A percentile compares a stretch with the other conserved stretches of the same genome.
Evolutionary conservation across 2,113 vertebrate species (phyloP).

Genomic region (Nyctibius bracteatus): DNA sequence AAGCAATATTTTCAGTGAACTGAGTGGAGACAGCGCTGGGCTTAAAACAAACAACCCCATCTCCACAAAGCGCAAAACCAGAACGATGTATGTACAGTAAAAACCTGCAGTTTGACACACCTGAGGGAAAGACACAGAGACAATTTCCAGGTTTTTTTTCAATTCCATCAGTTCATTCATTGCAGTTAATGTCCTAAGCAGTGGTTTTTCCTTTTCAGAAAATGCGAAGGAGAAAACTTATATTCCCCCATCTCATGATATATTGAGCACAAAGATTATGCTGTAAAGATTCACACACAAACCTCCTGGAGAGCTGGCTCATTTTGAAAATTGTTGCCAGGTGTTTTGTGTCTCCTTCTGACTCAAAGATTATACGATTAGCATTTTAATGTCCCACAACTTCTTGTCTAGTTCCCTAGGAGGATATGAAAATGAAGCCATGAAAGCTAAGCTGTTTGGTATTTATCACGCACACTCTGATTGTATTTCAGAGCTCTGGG

Average conservation of each 20-base stretch:
- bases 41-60: not conserved
- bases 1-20: not conserved
- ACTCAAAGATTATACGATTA: not conserved
- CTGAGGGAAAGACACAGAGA: not conserved
- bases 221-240: not conserved
- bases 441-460: not conserved
- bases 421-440: not conserved
- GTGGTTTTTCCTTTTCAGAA: not conserved
- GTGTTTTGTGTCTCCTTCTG: not conserved
- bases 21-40: not conserved
- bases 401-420: not conserved
- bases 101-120: not conserved
- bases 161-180: not conserved
- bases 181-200: not conserved
- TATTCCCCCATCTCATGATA: not conserved
- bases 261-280: not conserved
- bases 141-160: not conserved
- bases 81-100: not conserved
- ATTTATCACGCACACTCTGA: conserved; percentile 13
- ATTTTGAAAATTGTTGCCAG: conserved; percentile 6
- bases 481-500: conserved; percentile 87
- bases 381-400: not conserved
- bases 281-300: not conserved
- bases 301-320: not conserved
- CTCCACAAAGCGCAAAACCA: not conserved